Conservation (phyloP, 1,140 invertebrate genomes). For the Proales similis region DNA sequence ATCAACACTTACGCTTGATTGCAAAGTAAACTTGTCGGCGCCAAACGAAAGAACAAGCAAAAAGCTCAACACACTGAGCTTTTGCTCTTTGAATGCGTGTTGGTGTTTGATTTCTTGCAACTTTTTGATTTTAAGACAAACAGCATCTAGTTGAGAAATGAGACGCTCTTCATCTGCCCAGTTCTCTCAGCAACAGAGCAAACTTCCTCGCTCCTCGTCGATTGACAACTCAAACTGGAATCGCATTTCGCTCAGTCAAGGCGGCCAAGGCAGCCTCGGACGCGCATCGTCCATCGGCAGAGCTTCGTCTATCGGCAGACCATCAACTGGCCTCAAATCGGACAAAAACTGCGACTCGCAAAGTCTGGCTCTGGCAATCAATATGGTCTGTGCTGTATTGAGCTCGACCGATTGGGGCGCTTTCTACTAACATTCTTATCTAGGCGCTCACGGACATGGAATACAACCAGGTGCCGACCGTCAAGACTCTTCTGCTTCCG, state of each 20-base stretch:
- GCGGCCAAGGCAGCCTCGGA: no score
- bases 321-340: no score
- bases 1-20: no score
- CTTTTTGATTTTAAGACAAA: no score
- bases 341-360: no score
- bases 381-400: no score
- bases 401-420: not conserved
- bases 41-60: no score
- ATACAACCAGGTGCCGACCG: not conserved
- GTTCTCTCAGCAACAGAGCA: not conserved
- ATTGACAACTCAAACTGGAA: slow-evolving; percentile 6
- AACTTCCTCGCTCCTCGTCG: slow-evolving; percentile 8
- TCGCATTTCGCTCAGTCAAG: not conserved
- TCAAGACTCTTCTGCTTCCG: slow-evolving; percentile 16
- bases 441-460: not conserved
- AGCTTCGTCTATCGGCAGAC: not conserved
- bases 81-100: no score
- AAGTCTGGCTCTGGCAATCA: slow-evolving; percentile 6
- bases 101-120: no score
- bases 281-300: slow-evolving; percentile 17
- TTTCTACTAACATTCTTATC: not conserved
- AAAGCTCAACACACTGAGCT: no score
- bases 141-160: no score
- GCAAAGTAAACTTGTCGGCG: no score
- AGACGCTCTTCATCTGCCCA: not conserved